Percentiles rank a stretch among this genome's conserved stretches.
These are phyloP conservation scores for Nomada goodeniana DNA, from an alignment of 2,888 invertebrate species.

Conservation along the genomic window DNA sequence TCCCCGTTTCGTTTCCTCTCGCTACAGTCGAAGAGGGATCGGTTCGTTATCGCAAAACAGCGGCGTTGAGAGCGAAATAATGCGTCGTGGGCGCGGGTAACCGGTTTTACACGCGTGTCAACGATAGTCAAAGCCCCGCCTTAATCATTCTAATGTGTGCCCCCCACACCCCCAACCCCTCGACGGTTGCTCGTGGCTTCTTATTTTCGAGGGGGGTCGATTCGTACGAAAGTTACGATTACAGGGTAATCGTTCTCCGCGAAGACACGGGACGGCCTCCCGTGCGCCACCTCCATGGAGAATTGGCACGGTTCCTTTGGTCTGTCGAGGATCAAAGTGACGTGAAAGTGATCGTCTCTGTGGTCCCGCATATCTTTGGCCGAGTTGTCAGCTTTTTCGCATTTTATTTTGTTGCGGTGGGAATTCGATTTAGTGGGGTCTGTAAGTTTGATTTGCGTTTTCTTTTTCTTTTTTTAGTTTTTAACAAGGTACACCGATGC, in stretches of 20 bases:
- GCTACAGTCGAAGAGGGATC: slow-evolving; percentile 33
- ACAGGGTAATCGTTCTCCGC: slow-evolving; percentile 32
- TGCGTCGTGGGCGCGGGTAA: slow-evolving; percentile 59
- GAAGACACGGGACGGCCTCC: slow-evolving; percentile 23
- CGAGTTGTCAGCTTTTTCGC: too few species aligned
- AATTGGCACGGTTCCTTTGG: background rate
- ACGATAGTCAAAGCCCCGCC: slow-evolving; percentile 61
- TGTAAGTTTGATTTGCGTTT: too few species aligned
- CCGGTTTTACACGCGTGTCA: slow-evolving; percentile 69
- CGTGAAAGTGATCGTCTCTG: background rate
- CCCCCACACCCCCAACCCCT: background rate
- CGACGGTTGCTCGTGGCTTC: background rate
- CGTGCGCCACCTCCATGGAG: background rate
- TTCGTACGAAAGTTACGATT: slow-evolving; percentile 35
- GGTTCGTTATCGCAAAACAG: slow-evolving; percentile 68
- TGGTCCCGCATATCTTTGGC: too few species aligned
- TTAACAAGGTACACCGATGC: too few species aligned
- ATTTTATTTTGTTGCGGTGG: too few species aligned
- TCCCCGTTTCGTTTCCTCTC: slow-evolving; percentile 7
- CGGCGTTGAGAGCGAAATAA: slow-evolving; percentile 62
- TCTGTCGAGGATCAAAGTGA: background rate
- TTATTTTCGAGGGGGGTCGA: slow-evolving; percentile 32
- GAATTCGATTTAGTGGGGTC: too few species aligned
- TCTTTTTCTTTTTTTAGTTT: too few species aligned
- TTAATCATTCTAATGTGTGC: slow-evolving; percentile 53